Evolutionary conservation across 2,797 vertebrate species (phyloP).

Genomic region (Clarias pachynema): DNA sequence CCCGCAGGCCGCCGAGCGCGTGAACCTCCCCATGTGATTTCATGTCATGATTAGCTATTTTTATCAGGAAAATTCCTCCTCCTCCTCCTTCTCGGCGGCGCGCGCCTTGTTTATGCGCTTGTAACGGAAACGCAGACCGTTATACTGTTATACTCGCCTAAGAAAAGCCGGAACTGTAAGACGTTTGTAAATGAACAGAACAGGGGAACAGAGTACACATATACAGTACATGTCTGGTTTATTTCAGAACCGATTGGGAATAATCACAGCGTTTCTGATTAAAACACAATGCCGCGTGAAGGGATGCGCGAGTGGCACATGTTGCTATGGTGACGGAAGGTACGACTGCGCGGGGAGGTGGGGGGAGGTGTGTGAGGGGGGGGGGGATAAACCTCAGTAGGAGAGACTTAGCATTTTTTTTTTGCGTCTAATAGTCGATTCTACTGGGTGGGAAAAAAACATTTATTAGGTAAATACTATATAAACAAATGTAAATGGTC

Average conservation of each 20-base stretch:
- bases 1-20: not conserved
- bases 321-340: conserved; percentile 79
- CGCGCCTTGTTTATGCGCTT: not conserved
- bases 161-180: too few relatives aligned
- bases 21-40: not conserved
- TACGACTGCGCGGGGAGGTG: conserved; percentile 40
- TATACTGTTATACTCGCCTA: not conserved
- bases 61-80: not conserved
- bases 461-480: too few relatives aligned
- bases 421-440: too few relatives aligned
- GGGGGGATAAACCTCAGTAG: not conserved
- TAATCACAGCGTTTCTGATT: not conserved
- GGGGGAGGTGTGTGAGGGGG: not conserved
- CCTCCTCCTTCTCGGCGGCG: not conserved
- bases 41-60: not conserved
- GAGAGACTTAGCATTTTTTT: not conserved
- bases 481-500: too few relatives aligned
- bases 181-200: not conserved
- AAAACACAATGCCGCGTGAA: conserved; percentile 17
- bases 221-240: too few relatives aligned
- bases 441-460: too few relatives aligned
- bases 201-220: not conserved
- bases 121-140: not conserved
- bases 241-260: not conserved
- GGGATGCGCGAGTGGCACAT: conserved; percentile 16